Base-by-base conservation (phyloP, 2,113 vertebrate species). In the Amazona vittata region DNA sequence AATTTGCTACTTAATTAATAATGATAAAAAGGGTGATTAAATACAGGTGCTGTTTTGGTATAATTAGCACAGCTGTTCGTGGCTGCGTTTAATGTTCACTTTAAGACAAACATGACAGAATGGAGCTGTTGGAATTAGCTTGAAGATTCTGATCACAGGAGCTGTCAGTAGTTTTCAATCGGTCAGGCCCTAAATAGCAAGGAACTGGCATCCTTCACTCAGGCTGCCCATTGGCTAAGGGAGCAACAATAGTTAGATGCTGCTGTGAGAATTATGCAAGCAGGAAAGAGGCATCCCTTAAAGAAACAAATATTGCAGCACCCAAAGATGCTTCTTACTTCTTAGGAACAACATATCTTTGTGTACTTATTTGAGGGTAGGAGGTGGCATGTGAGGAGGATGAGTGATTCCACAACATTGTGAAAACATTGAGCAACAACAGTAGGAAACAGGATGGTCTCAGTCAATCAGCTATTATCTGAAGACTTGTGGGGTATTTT, bases 11-110 rank as follows among this genome's bases (percentile, higher is more conserved):
- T 35, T 35, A 35, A 35, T 83, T 78, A 94, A 86, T 90, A 96
- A 83, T 71, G 89, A 83, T 64, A 41, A 89, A 94, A 94, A 74
- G 7, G 4, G 26, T 89, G 81, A 84, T 89, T 87, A 93, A 83
- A 92, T 85, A 87, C 91, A 96, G 90, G 59, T 80, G 75, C 65
- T 73, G 70, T 21, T 67, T 85, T 64, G 29, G 19, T 68, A 52
- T 68, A 91, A 91, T 78, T 70, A 92, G 86, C 68, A 39, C 74
- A 94, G 78, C 47, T 86, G 43, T 55, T 83, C 0, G 0, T 70
- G 70, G 28, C 65, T 93, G 43, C 52, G 3, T 74, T 93, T 92
- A 24, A 33, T 46, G 24, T 92, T 94, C 89, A 35, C 87, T 96
- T 90, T 28, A 71, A 83, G 68, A 43, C 39, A 90, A 88, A 77